Base-by-base conservation (phyloP, 2,797 vertebrate genomes). In the Tauraco hartlaubi region DNA sequence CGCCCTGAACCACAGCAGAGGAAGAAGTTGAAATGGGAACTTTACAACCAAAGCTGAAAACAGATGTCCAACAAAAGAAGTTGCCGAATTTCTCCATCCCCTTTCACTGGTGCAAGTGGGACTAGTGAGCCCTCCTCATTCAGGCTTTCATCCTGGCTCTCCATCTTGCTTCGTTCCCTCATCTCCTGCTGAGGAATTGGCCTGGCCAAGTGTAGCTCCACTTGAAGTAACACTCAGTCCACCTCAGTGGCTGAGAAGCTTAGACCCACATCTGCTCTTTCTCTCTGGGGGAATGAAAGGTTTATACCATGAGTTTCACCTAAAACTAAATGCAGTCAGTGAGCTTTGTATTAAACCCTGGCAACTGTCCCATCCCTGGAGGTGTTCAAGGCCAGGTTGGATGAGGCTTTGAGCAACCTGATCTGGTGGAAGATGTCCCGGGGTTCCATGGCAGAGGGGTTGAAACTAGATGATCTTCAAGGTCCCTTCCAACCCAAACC, bases 91-190 rank as follows among this genome's bases (percentile, higher is more conserved):
- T 88, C 29, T 83, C 49, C 41, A 33, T 22, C 9, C 5, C 1
- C 4, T 77, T 18, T 49, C 49, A 19, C 18, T 54, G 59, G 20
- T 20, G 54, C 68, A 62, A 85, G 28, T 1, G 2, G 31, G 44
- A 68, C 39, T 49, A 63, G 71, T 0, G 0, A 77, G 28, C 7
- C 20, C 35, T 61, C 5, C 6, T 69, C 21, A 9, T 59, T 80
- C 68, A 76, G n/a, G 20, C 18, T 54, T 69, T 67, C 9, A 0
- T 37, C 35, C 39, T 37, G 72, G 37, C n/a, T 58, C 48, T 90
- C 35, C 0, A 0, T 31, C 59, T 68, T 46, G 31, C 0, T 41
- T 41, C 39, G 0, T 58, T 75, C 15, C 8, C 2, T 37, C 31
- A 21, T 41, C 22, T 41, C 9, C 41, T 75, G 43, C 56, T 93